Percentiles rank a stretch among this genome's conserved stretches.
Evolutionary conservation across 2,797 vertebrate species (phyloP).

Genomic region (Parotocinclus haroldoi): DNA sequence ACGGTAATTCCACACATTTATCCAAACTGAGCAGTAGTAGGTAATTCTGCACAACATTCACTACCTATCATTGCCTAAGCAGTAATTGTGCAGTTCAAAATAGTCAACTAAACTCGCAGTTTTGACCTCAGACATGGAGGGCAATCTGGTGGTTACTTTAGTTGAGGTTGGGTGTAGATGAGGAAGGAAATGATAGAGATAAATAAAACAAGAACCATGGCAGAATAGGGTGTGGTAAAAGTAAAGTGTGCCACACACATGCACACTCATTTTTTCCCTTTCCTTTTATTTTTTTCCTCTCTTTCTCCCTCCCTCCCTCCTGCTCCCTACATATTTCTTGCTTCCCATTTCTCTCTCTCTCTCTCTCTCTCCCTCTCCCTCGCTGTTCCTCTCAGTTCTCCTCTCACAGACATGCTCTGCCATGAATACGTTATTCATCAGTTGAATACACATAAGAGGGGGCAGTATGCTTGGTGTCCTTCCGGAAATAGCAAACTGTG

Average conservation of each 20-base stretch:
- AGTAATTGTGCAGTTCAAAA: conserved; percentile 59
- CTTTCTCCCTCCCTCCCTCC: background rate
- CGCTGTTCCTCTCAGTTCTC: background rate
- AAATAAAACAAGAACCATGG: conserved; percentile 9
- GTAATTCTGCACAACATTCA: conserved; percentile 48
- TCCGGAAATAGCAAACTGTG: conserved; percentile 61
- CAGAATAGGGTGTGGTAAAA: conserved; percentile 3
- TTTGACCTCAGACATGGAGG: conserved; percentile 20
- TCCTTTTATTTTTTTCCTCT: too few species aligned
- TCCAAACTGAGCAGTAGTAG: conserved; percentile 52
- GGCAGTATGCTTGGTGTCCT: conserved; percentile 46
- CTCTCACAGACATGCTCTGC: background rate
- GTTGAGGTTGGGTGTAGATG: conserved; percentile 19
- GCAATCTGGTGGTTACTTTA: conserved; percentile 21
- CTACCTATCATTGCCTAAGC: conserved; percentile 60
- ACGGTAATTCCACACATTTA: conserved; percentile 60
- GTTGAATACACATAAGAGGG: conserved; percentile 48
- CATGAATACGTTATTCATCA: conserved; percentile 39
- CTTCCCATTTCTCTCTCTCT: background rate
- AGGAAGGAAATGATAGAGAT: conserved; percentile 1
- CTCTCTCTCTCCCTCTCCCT: background rate
- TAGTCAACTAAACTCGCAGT: conserved; percentile 41
- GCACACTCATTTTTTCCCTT: too few species aligned
- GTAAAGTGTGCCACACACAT: background rate
- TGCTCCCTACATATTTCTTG: too few species aligned